Percentiles rank a stretch among this genome's conserved stretches.
Evolutionary conservation across 2,797 vertebrate species (phyloP).

Genomic region (Nothura maculosa): DNA sequence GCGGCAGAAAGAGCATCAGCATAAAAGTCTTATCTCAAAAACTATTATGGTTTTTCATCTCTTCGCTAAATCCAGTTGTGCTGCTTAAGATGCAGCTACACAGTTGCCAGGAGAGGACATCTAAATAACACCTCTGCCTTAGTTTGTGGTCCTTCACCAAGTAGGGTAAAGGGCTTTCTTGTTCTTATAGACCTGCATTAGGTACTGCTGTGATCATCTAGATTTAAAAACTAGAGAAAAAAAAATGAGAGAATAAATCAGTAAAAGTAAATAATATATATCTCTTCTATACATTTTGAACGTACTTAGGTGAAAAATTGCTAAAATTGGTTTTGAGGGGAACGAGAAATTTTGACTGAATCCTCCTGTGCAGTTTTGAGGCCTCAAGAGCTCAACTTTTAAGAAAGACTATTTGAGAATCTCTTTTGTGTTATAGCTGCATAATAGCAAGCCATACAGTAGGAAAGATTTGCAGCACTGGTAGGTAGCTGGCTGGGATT

Average conservation of each 20-base stretch:
- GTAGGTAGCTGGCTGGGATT: background rate
- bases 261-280: background rate
- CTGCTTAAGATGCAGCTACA: constrained; percentile 34
- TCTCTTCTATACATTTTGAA: background rate
- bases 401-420: background rate
- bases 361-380: background rate
- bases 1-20: constrained; percentile 41
- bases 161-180: background rate
- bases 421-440: background rate
- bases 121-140: background rate
- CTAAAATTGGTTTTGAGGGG: background rate
- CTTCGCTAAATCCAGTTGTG: constrained; percentile 38
- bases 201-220: background rate
- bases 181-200: background rate
- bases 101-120: constrained; percentile 15
- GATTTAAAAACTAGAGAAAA: background rate
- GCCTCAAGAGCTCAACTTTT: background rate
- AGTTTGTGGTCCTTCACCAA: background rate
- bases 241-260: background rate
- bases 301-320: background rate
- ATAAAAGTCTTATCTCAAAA: constrained; percentile 54
- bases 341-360: background rate
- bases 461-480: background rate
- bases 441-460: background rate
- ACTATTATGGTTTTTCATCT: constrained; percentile 42